Percentiles rank a stretch among this genome's conserved stretches.
Conservation (phyloP, 2,888 invertebrate genomes). For the Drosophila algonquin region DNA sequence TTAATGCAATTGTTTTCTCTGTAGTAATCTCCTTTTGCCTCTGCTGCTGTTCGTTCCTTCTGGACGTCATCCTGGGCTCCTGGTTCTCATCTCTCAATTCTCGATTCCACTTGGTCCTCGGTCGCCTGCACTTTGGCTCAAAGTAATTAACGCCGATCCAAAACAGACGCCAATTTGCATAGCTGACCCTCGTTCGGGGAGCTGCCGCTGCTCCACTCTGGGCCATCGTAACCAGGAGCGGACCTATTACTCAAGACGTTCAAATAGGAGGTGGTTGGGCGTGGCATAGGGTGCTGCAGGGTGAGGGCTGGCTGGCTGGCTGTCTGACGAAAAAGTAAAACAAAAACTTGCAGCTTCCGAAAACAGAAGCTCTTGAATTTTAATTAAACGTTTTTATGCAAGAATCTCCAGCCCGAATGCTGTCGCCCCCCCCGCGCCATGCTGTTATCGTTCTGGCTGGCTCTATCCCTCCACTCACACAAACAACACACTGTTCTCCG, state of each 20-base stretch:
- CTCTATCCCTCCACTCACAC: neutral
- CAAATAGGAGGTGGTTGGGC: conserved; percentile 22
- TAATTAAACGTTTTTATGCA: conserved; percentile 79
- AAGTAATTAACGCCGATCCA: conserved; percentile 78
- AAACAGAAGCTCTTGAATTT: conserved; percentile 79
- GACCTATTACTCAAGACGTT: conserved; percentile 58
- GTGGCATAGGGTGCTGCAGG: neutral
- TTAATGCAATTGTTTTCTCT: conserved; percentile 56
- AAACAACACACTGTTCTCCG: neutral
- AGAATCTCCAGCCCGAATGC: conserved; percentile 56
- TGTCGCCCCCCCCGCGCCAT: neutral
- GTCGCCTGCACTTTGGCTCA: conserved; percentile 73
- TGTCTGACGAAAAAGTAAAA: conserved; percentile 13
- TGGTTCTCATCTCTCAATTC: conserved; percentile 19
- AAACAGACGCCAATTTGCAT: conserved; percentile 77
- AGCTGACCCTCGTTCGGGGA: conserved; percentile 39
- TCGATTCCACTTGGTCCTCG: conserved; percentile 40
- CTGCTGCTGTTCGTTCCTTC: neutral
- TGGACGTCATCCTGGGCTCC: neutral
- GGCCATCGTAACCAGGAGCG: conserved; percentile 5
- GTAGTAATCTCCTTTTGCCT: neutral
- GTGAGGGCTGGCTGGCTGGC: neutral
- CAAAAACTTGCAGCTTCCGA: conserved; percentile 64
- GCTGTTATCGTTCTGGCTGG: neutral
- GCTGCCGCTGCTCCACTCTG: conserved; percentile 2